A percentile compares a stretch with the other conserved stretches of the same genome.
These are phyloP conservation scores for Zoroaster sp. DNA, from an alignment of 53 echinoderm and acorn worm species.

Conservation along the genomic window DNA sequence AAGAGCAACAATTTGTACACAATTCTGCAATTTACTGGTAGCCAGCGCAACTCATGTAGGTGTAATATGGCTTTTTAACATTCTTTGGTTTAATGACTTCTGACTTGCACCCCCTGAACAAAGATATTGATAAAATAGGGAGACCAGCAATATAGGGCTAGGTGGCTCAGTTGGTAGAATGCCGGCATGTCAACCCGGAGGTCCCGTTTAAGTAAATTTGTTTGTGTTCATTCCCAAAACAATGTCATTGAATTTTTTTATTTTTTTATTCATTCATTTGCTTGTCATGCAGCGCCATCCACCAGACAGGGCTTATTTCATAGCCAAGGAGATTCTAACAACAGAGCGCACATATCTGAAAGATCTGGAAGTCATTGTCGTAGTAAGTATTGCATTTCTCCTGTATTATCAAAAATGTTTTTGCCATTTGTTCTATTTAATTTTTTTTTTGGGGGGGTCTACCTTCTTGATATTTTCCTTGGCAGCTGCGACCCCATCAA, in stretches of 20 bases:
- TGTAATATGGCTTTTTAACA: too few species aligned
- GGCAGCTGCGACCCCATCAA: neutral
- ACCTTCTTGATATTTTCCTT: neutral
- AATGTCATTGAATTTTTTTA: neutral
- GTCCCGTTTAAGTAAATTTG: too few species aligned
- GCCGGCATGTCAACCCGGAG: too few species aligned
- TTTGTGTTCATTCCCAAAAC: too few species aligned
- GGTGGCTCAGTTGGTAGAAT: too few species aligned
- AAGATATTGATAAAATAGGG: too few species aligned
- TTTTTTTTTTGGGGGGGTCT: neutral
- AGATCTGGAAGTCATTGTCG: constrained; percentile 96
- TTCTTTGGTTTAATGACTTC: too few species aligned
- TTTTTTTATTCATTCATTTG: neutral
- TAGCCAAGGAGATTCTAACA: constrained; percentile 97
- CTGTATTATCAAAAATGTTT: neutral
- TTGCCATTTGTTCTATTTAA: neutral
- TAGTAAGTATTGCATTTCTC: constrained; percentile 59
- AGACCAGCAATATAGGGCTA: too few species aligned
- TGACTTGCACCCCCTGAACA: too few species aligned
- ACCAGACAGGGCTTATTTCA: constrained; percentile 96
- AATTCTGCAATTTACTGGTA: too few species aligned
- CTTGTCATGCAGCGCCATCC: constrained; percentile 88
- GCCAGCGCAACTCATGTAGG: too few species aligned
- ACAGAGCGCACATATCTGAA: constrained; percentile 97
- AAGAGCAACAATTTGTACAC: too few species aligned